Evolutionary conservation across 2,797 vertebrate species (phyloP).

Genomic region (Gephyroberyx darwinii): DNA sequence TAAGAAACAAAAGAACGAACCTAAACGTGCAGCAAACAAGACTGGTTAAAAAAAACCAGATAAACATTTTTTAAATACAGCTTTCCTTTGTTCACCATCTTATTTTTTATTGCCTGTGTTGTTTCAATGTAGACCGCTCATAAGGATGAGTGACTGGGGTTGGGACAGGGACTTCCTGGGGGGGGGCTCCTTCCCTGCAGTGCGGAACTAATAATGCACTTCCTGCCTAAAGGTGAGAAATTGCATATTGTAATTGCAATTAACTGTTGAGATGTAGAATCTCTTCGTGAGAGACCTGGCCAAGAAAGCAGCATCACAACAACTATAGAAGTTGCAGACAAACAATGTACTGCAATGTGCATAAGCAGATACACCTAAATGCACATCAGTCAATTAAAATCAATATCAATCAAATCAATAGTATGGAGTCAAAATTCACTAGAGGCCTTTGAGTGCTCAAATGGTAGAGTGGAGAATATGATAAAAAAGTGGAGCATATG

Average conservation of each 20-base stretch:
- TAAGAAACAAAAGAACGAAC: not conserved
- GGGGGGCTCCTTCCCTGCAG: not conserved
- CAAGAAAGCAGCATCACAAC: not conserved
- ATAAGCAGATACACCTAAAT: not conserved
- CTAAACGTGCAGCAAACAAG: slow-evolving; percentile 9
- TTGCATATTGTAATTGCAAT: no score
- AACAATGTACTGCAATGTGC: not conserved
- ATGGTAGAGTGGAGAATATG: no score
- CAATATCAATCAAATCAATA: no score
- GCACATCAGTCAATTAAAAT: not conserved
- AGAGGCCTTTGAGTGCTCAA: no score
- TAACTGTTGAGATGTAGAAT: not conserved
- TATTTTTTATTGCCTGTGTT: not conserved
- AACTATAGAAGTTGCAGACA: not conserved
- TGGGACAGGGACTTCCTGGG: not conserved
- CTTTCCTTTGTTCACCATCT: not conserved
- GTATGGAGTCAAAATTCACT: no score
- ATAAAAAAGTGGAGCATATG: no score
- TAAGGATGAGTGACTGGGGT: not conserved
- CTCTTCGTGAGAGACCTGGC: not conserved
- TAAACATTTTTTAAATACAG: slow-evolving; percentile 10
- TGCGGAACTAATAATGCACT: not conserved
- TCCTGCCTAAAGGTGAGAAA: no score
- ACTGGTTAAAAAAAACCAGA: slow-evolving; percentile 6
- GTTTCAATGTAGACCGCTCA: slow-evolving; percentile 2